phyloP scores from a whole-genome alignment of 2,113 vertebrate species.

The Acanthochromis polyacanthus region DNA sequence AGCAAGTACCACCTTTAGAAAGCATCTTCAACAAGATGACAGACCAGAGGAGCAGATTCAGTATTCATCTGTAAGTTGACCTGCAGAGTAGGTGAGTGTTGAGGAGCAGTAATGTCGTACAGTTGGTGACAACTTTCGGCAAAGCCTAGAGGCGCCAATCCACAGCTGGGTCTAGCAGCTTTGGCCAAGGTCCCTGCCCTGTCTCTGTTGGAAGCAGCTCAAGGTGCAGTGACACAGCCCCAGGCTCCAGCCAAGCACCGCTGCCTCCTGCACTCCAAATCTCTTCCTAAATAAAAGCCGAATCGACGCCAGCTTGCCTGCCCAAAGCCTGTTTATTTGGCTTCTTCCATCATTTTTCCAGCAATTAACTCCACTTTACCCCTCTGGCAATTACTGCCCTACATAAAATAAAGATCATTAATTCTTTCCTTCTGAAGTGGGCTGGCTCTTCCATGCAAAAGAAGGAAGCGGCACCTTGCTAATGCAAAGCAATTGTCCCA shows the following conservation, averaged over 20 bases:
- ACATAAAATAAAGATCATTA: conserved; percentile 82
- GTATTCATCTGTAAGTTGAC: neutral
- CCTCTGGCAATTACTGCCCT: conserved; percentile 81
- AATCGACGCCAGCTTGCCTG: conserved; percentile 54
- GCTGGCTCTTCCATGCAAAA: conserved; percentile 38
- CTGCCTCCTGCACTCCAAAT: conserved; percentile 65
- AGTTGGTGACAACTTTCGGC: conserved; percentile 27
- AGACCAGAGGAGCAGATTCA: neutral
- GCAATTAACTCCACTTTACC: conserved; percentile 82
- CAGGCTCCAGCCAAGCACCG: conserved; percentile 51
- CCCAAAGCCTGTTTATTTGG: conserved; percentile 73
- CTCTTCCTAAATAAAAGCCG: conserved; percentile 66
- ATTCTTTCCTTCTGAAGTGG: conserved; percentile 70
- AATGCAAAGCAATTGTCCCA: conserved; percentile 66
- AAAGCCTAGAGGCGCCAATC: conserved; percentile 19
- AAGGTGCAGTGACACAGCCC: conserved; percentile 60
- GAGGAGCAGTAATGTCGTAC: neutral
- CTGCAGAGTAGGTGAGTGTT: conserved; percentile 13
- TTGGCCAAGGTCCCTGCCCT: conserved; percentile 29
- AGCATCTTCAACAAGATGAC: neutral
- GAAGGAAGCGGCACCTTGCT: conserved; percentile 63
- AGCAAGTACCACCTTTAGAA: neutral
- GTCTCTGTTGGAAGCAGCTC: conserved; percentile 53
- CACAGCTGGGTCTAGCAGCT: conserved; percentile 33
- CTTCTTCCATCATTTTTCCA: conserved; percentile 72